Base-by-base conservation (phyloP, 53 echinoderm and acorn worm species). In the Astropecten irregularis region DNA sequence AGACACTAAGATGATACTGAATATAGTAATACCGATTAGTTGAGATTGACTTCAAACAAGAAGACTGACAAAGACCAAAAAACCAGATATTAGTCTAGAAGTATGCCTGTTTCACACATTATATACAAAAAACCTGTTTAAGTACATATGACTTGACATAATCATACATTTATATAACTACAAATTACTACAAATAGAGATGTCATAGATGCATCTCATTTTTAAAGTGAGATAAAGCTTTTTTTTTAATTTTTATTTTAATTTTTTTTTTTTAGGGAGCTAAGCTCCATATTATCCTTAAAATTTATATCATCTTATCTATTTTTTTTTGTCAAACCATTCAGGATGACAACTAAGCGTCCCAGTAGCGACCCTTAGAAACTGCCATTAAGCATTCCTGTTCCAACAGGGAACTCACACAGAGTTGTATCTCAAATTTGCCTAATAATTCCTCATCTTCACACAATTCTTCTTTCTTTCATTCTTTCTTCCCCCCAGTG, bases 41-140 rank as follows among this genome's bases (percentile, higher is more conserved):
- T 39, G 36, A 57, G 57, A 56, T 40, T 60, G 20, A 79, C 60
- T 60, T 50, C 76, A 61, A 8, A 42, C 42, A 6, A 61, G 49
- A 61, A 40, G 46, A 57, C 79, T 7, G 47, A 79, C 62, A 79
- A 60, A 20, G 58, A 76, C 76, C 76, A n/a, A 23, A 73, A 28
- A 58, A 58, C 42, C 6, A 67, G 58, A 77, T 77, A 18, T 26
- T 57, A 57, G 58, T 76, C 76, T 76, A 76, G 58, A 76, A n/a
- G 56, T 76, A 57, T 56, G 37, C 47, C 20, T 62, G 46, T 31
- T 62, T 62, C 79, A 62, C 79, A 79, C 60, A 20, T 60, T 79
- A 79, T 79, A 79, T 79, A 79, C 79, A 79, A 79, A 79, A 76
- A 79, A 61, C 61, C 20, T 74, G 60, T 61, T 79, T 79, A 79